Percentiles rank a stretch among this genome's conserved stretches.
These are phyloP conservation scores for Bradysia coprophila DNA, from an alignment of 1,140 invertebrate genomes.

Conservation along the genomic window DNA sequence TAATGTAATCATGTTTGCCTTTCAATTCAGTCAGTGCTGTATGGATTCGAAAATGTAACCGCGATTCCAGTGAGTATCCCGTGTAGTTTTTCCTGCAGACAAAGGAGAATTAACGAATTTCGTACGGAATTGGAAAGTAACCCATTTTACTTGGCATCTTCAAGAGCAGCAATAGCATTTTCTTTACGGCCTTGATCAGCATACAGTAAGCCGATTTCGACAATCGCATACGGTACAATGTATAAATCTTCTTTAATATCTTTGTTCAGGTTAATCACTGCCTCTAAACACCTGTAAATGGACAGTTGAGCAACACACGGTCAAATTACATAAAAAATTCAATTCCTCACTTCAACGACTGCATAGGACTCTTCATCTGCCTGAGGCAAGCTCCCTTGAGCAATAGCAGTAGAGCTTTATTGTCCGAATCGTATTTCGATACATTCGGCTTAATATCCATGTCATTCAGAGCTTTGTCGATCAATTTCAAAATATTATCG, in stretches of 20 bases:
- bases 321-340: neutral
- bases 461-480: constrained; percentile 40
- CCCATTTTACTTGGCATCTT: constrained; percentile 59
- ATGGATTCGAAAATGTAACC: constrained; percentile 84
- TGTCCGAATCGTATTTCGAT: constrained; percentile 45
- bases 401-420: constrained; percentile 54
- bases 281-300: constrained; percentile 34
- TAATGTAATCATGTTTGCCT: constrained; percentile 9
- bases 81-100: constrained; percentile 64
- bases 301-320: neutral
- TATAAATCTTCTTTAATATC: constrained; percentile 69
- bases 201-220: constrained; percentile 68
- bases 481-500: constrained; percentile 45
- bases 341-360: constrained; percentile 41
- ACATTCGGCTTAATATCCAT: constrained; percentile 13
- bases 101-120: constrained; percentile 9
- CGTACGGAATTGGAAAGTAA: neutral
- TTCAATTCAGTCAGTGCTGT: constrained; percentile 43
- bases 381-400: constrained; percentile 72
- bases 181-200: constrained; percentile 42
- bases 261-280: constrained; percentile 50
- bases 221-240: constrained; percentile 67
- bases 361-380: constrained; percentile 45
- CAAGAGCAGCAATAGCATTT: constrained; percentile 50
- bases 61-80: constrained; percentile 76